Evolutionary conservation across 2,113 vertebrate species (phyloP), one percentile per base, ranked within the genome.

Genomic region (Poeciliopsis retropinna): DNA sequence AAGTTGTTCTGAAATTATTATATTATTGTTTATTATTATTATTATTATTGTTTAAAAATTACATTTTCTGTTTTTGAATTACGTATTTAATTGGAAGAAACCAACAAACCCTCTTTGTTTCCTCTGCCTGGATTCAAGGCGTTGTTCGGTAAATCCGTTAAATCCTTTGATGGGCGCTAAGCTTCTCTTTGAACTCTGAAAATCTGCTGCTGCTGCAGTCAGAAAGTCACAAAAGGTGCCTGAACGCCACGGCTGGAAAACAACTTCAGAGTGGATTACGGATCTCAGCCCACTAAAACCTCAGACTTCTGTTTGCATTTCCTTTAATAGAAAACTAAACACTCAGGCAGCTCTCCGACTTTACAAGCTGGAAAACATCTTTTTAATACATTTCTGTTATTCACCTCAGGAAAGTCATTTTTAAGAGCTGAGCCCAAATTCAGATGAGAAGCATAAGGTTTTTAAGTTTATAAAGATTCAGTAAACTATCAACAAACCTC

Each of bases 111-210:
- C 25, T 57, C 61, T 39, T 29, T 57, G 60, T 32, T 81, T 57
- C 66, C 72, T 57, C 34, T 11, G 66, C 69, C 78, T 63, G 27
- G n/a, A 63, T 62, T 78, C 61, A 5, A 0, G 62, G 73, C 4
- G 41, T 81, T 61, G 64, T 60, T 64, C 63, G 29, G 62, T 76
- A 78, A 82, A 81, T 83, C 83, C 69, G 31, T 47, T 70, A 87
- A 84, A 89, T 88, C 86, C 86, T 77, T 27, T 39, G 19, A 60
- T 75, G 80, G 79, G 75, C 78, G 67, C 60, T 87, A 87, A 87
- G 77, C 81, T 29, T 83, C 32, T 62, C 76, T 91, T 87, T 88
- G 86, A 85, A 84, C 82, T 87, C 70, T 5, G 71, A 69, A 74
- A 85, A 87, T 80, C 81, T 77, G 65, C 72, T 47, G 70, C 12